phyloP scores from a whole-genome alignment of 2,888 invertebrate species.

The Scaptomyza parva region DNA sequence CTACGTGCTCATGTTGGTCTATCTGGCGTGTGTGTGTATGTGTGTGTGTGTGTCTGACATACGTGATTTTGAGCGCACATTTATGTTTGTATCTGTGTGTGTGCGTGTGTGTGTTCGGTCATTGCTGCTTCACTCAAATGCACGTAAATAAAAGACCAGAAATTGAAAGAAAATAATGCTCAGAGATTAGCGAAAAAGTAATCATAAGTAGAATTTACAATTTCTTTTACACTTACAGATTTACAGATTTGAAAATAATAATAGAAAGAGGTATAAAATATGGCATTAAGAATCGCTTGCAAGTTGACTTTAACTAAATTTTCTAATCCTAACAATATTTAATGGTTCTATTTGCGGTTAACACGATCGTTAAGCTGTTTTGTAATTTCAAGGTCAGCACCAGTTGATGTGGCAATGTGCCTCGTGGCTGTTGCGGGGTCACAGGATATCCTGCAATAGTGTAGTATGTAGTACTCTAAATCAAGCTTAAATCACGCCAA shows the following conservation, averaged over 20 bases:
- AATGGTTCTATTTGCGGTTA: too few species aligned
- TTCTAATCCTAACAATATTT: too few species aligned
- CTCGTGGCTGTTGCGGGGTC: slow-evolving; percentile 2
- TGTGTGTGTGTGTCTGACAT: slow-evolving; percentile 31
- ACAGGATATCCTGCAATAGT: slow-evolving; percentile 32
- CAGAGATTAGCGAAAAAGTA: slow-evolving; percentile 79
- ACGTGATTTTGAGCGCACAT: slow-evolving; percentile 48
- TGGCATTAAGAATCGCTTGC: neutral
- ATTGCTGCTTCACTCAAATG: slow-evolving; percentile 56
- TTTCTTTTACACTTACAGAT: slow-evolving; percentile 36
- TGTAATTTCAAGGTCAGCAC: slow-evolving; percentile 10
- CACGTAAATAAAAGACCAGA: slow-evolving; percentile 74
- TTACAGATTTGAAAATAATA: neutral
- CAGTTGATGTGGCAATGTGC: neutral
- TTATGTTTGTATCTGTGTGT: slow-evolving; percentile 3
- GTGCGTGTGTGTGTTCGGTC: slow-evolving; percentile 56
- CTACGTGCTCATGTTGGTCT: slow-evolving; percentile 64
- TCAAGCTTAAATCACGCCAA: slow-evolving; percentile 56
- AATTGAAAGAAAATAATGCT: slow-evolving; percentile 79
- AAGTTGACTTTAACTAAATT: too few species aligned
- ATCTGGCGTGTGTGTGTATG: slow-evolving; percentile 42
- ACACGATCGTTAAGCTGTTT: neutral
- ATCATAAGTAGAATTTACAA: slow-evolving; percentile 72
- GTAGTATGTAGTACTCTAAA: slow-evolving; percentile 37
- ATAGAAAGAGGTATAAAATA: neutral